phyloP scores from a whole-genome alignment of 2,113 vertebrate species.

The Nycticryphes semicollaris region DNA sequence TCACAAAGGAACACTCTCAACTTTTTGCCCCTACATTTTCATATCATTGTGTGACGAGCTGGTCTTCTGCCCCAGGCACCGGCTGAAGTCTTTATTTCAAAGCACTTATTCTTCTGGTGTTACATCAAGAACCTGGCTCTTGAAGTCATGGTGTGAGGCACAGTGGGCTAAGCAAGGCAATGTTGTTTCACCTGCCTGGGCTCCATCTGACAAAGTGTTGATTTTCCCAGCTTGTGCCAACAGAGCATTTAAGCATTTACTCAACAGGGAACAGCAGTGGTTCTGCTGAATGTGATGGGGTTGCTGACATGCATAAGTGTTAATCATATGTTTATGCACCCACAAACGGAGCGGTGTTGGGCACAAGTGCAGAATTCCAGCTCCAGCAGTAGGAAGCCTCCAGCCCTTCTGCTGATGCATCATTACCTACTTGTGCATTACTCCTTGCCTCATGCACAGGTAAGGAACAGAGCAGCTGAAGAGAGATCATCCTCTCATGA shows the following conservation, averaged over 20 bases:
- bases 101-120: background rate
- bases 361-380: background rate
- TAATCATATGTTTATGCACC: background rate
- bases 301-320: background rate
- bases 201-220: background rate
- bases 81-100: background rate
- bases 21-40: slow-evolving; percentile 29
- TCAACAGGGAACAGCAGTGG: background rate
- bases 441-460: background rate
- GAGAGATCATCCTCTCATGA: background rate
- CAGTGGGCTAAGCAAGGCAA: background rate
- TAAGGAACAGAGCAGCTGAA: background rate
- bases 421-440: fast-evolving
- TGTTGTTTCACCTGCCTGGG: background rate
- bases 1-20: background rate
- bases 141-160: background rate
- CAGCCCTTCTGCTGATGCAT: background rate
- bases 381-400: background rate
- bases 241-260: background rate
- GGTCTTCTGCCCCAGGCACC: background rate
- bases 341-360: background rate
- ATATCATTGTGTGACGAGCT: background rate
- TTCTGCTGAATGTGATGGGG: background rate
- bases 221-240: background rate
- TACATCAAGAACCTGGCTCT: background rate